Conservation (phyloP, 2,888 invertebrate species). For the Ellobium chinense region DNA sequence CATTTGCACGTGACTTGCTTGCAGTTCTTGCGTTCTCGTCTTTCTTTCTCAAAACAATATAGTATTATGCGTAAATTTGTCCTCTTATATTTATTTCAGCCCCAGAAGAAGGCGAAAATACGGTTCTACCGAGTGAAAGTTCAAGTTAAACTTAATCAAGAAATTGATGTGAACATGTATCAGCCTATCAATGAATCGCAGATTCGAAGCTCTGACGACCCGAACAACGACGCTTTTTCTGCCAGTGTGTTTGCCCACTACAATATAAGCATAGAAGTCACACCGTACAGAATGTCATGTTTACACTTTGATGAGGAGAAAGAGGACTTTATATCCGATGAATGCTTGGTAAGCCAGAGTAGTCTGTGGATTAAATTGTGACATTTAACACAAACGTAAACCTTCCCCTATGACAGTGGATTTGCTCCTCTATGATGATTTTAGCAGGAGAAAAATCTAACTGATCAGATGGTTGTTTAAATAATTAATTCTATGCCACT, state of each 20-base stretch:
- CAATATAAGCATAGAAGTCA: not conserved
- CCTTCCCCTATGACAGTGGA: no score
- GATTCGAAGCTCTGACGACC: not conserved
- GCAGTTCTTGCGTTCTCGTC: no score
- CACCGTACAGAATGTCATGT: constrained; percentile 25
- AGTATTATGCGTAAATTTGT: not conserved
- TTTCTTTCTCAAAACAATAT: no score
- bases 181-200: not conserved
- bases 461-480: no score
- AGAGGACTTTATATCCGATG: not conserved
- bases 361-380: no score
- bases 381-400: no score
- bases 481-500: no score
- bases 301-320: constrained; percentile 13
- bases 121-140: constrained; percentile 14
- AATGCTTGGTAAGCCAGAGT: constrained; percentile 35
- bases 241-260: no score
- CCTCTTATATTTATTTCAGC: constrained; percentile 13
- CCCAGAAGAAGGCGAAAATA: not conserved
- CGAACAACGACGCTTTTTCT: no score
- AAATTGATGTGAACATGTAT: not conserved
- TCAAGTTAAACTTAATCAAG: not conserved
- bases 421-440: no score
- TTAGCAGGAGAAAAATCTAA: no score
- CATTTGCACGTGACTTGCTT: no score